Evolutionary conservation across 1,140 invertebrate genomes (phyloP).

Genomic region (Pseudomyrmex sp.): DNA sequence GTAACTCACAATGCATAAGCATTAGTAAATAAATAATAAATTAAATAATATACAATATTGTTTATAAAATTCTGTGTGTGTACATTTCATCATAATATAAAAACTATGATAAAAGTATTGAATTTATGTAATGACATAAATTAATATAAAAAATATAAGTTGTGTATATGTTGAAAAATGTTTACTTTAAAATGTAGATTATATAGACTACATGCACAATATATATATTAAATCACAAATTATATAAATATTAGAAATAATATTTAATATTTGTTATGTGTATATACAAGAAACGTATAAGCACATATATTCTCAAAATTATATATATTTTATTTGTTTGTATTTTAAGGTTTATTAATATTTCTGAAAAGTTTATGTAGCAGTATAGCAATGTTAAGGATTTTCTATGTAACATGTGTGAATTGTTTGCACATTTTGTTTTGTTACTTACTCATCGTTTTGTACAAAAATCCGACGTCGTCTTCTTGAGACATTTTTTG

Average conservation of each 20-base stretch:
- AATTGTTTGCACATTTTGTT: not conserved
- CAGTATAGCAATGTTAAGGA: not conserved
- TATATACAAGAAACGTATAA: no score
- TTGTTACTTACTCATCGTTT: slow-evolving; percentile 84
- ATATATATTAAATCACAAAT: no score
- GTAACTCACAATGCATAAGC: no score
- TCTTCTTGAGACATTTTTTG: slow-evolving; percentile 83
- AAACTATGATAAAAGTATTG: not conserved
- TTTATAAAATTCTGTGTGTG: not conserved
- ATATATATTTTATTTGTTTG: no score
- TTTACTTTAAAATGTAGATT: no score
- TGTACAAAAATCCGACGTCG: slow-evolving; percentile 84
- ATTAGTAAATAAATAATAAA: not conserved
- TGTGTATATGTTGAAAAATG: no score
- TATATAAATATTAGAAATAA: no score
- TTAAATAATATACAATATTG: not conserved
- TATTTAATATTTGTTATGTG: no score
- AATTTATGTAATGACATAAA: not conserved
- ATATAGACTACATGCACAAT: no score
- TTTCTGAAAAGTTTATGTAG: not conserved
- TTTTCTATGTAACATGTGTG: no score
- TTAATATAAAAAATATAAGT: not conserved
- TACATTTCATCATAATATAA: not conserved
- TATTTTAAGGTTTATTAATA: no score
- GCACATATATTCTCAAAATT: no score